These are phyloP conservation scores for Emydura subglobosa DNA, from an alignment of 2,113 vertebrate species.

Conservation along the genomic window DNA sequence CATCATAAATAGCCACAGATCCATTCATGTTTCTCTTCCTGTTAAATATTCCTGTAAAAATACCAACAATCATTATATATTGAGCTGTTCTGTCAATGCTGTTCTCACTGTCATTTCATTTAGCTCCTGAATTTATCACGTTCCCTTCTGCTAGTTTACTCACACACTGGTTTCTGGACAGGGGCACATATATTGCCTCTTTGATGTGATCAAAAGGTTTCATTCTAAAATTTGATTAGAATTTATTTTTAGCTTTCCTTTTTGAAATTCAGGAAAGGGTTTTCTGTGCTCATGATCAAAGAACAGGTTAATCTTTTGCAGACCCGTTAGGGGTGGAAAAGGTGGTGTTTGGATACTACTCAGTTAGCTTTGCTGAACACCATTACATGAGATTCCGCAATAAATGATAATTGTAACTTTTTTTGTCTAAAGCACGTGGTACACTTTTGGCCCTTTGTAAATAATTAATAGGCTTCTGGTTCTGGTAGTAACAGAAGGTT, in stretches of 20 bases:
- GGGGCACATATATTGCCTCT: fast-evolving
- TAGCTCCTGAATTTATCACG: not conserved
- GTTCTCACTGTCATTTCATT: not conserved
- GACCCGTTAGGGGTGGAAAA: not conserved
- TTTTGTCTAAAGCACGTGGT: not conserved
- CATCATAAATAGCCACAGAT: not conserved
- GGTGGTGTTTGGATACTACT: not conserved
- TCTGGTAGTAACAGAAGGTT: not conserved
- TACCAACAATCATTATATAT: not conserved
- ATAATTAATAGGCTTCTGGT: not conserved
- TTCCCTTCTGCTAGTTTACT: not conserved
- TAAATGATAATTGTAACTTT: not conserved
- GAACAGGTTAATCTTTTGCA: not conserved
- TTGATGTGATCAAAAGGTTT: not conserved
- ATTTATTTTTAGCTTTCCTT: not conserved
- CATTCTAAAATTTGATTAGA: not conserved
- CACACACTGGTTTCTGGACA: not conserved
- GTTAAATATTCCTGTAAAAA: not conserved
- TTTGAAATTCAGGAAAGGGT: not conserved
- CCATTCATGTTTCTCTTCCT: not conserved
- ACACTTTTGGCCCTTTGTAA: not conserved
- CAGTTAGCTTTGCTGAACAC: not conserved
- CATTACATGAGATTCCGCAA: not conserved
- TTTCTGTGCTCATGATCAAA: not conserved
- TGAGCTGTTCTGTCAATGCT: not conserved